Evolutionary conservation across 1,140 invertebrate genomes (phyloP), one percentile per base, ranked within the genome.

Genomic region (Metaphire vulgaris): DNA sequence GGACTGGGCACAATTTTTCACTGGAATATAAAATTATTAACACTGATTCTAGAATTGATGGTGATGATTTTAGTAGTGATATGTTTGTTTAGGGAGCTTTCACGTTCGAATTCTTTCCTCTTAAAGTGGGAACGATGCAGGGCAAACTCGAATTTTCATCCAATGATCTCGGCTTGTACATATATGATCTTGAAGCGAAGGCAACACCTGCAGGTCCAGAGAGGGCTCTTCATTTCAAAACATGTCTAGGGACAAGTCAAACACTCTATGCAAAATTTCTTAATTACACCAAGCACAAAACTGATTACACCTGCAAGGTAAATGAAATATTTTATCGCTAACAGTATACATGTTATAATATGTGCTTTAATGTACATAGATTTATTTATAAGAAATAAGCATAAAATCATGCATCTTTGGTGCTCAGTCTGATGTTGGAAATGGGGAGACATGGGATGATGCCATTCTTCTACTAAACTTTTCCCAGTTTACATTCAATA

Each of bases 221-320:
- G 80, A 83, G 83, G 70, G 82, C 85, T 0, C 77, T 87, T 1
- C 84, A 86, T 78, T 85, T 87, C 78, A 79, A 82, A 2, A 83
- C 83, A 6, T 79, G 81, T 56, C 81, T 87, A 0, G 86, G 86
- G 26, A 80, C 80, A 31, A 82, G 73, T 31, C 82, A 85, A 71
- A 78, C 80, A 26, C 83, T 83, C 74, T 72, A 81, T 0, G 85
- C 83, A 26, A 85, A 83, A 69, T 87, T 87, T 79, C 75, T 85
- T 0, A 87, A 87, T 81, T 87, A 83, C 79, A 82, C 84, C 33
- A 85, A 85, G 79, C 82, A 84, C 78, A 87, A 86, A 79, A 83
- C 85, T 33, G 86, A 87, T 76, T 87, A 86, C 75, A 74, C 81
- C 30, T 86, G 85, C 81, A 87, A 86, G 82, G 85, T 87, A 79